Base-by-base conservation (phyloP, 2,888 invertebrate species). In the Amphipoea oculea region DNA sequence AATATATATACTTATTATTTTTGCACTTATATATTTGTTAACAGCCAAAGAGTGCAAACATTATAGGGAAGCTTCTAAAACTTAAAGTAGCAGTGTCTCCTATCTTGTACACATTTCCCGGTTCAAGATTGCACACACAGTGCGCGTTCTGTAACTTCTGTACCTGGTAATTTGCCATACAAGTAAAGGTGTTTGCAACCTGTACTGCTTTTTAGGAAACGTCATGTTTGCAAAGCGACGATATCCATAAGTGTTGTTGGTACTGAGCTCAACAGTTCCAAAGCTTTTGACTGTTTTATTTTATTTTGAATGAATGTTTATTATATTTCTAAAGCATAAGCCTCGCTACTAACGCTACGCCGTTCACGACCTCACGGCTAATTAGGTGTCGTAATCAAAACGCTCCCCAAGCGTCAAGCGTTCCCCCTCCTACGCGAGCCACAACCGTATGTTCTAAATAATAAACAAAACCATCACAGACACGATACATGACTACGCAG, bases 391-490 rank as follows among this genome's bases (percentile, higher is more conserved):
- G 90, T 92, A 92, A 93, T 92, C 93, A 93, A 92, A 93, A 91
- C 88, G 90, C 86, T 93, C 93, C 93, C 93, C 36, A 36, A 36
- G 36, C 36, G 36, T 92, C 91, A 90, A 92, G 89, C 88, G 88
- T 87, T 91, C 92, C 92, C 83, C 92, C 91, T 90, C 85, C 85
- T 77, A 88, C 88, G 79, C 89, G 86, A 85, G 87, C 92, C 91
- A 90, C 91, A 90, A 86, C 89, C 88, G 90, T 82, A 88, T 86
- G 94, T 92, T 94, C 94, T 90, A 95, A 94, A 95, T 94, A 95
- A 94, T 94, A 94, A 95, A 96, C 96, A 95, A 92, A 93, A 92
- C 91, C 91, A 90, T 91, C 92, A 91, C 93, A 92, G 94, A 94
- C 93, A 93, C 92, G 94, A 94, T 95, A 94, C 95, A 93, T 93